Conservation (phyloP, 2,888 invertebrate species). For the Bombylius major region DNA sequence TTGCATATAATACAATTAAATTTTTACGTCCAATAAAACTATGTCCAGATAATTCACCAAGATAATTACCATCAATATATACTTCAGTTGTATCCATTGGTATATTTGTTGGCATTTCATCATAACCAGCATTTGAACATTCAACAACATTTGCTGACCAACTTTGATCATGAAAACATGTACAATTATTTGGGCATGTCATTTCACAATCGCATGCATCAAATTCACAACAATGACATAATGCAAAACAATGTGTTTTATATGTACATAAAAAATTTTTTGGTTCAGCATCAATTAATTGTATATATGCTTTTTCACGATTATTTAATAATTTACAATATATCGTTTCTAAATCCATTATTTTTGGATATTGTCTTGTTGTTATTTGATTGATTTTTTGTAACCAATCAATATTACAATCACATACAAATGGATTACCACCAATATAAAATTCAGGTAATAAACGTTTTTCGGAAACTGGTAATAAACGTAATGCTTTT, state of each 20-base stretch:
- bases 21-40: conserved; percentile 87
- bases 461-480: conserved; percentile 57
- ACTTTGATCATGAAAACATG: conserved; percentile 87
- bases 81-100: conserved; percentile 95
- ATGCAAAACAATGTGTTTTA: conserved; percentile 83
- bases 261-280: conserved; percentile 87
- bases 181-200: conserved; percentile 88
- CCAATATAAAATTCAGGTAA: conserved; percentile 87
- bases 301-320: conserved; percentile 69
- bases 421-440: conserved; percentile 87
- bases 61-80: conserved; percentile 83
- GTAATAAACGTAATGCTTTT: conserved; percentile 71
- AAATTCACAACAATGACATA: conserved; percentile 93
- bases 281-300: conserved; percentile 75
- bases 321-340: conserved; percentile 80
- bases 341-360: conserved; percentile 80
- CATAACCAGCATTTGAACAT: conserved; percentile 70
- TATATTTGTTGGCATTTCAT: conserved; percentile 71
- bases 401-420: conserved; percentile 93
- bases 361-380: conserved; percentile 74
- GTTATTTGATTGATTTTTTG: conserved; percentile 80
- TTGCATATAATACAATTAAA: conserved; percentile 72
- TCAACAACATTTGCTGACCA: conserved; percentile 91
- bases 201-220: conserved; percentile 96
- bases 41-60: conserved; percentile 75